Base-by-base conservation (phyloP, 2,888 invertebrate species). In the Theodoxus fluviatilis region DNA sequence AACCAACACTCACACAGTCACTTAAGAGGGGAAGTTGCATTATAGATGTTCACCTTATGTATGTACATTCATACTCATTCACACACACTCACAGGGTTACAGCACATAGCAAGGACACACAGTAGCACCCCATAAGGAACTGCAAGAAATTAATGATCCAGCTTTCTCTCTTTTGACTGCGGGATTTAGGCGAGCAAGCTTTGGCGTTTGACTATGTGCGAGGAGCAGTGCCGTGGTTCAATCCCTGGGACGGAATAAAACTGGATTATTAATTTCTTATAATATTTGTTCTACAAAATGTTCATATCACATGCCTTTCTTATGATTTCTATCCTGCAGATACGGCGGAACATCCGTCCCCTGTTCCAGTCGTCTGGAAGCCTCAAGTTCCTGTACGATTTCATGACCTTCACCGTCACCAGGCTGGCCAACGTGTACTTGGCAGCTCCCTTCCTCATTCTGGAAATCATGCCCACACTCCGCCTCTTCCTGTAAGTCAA, bases 391-490 rank as follows among this genome's bases (percentile, higher is more conserved):
- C 33, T 93, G 76, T 98, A 98, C 87, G 95, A 98, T 87, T 88
- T 91, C 68, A 80, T 94, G 72, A 94, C 97, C 52, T 94, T 94
- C 85, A 83, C 93, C 37, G 90, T 92, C 49, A 96, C 96, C 28
- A 91, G 96, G 78, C 86, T 96, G 65, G 91, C 93, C 73, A 92
- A 98, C 91, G 93, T 94, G 40, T 98, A 98, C 86, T 90, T 94
- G 68, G 94, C 95, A 59, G 94, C 95, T 87, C 94, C 95, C 77
- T 98, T 98, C 88, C 92, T 97, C 73, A 89, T 97, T 74, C 90
- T 98, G 81, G 94, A 96, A 84, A 92, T 96, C 79, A 90, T 91
- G 86, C 92, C 94, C 43, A 92, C 93, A 81, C 88, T 94, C 69
- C 90, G 90, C 70, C 89, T 95, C 80, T 94, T 93, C 87, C 91